Base-by-base conservation (phyloP, 92 coral and sea anemone species). In the Bergia puertoricense region DNA sequence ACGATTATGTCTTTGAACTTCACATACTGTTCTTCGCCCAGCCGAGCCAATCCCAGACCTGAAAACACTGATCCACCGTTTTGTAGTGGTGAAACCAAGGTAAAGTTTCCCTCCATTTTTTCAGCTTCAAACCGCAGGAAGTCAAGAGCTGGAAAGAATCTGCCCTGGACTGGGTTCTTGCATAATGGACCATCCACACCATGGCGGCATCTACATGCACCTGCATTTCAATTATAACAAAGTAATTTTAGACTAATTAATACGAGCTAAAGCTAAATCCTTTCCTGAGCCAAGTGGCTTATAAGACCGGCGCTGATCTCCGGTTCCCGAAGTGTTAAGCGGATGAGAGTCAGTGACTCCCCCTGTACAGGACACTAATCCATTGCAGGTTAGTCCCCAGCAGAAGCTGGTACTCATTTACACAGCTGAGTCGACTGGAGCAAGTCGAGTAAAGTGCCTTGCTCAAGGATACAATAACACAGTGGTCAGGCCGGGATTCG, bases 111-210 rank as follows among this genome's bases (percentile, higher is more conserved):
- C 62, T 36, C 42, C 86, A 88, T 81, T 40, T 81, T 68, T 88
- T 96, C 98, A 13, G 89, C 98, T 91, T 96, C 98, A 68, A 90
- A 75, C 69, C 76, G 88, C 44, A 93, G 88, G 79, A 90, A 95
- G 88, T 96, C 96, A 11, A 94, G 79, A 30, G 90, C 81, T 3
- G 98, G 98, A 74, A 84, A 92, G 81, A 96, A 96, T 54, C 73
- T 83, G 42, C 94, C 94, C 2, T 81, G 88, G 56, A 71, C 68
- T 10, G 96, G 59, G 75, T 82, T 77, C 46, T 90, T 81, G 71
- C 98, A 96, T 65, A 51, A 30, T 30, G 79, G 87, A 14, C 95
- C 96, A 86, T 90, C 96, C 38, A 96, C 92, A 44, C 96, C 97
- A 42, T 20, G 89, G 20, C 98, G 94, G 43, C 98, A 96, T 11